Evolutionary conservation across 2,888 invertebrate species (phyloP).

Genomic region (Xestia sexstrigata): DNA sequence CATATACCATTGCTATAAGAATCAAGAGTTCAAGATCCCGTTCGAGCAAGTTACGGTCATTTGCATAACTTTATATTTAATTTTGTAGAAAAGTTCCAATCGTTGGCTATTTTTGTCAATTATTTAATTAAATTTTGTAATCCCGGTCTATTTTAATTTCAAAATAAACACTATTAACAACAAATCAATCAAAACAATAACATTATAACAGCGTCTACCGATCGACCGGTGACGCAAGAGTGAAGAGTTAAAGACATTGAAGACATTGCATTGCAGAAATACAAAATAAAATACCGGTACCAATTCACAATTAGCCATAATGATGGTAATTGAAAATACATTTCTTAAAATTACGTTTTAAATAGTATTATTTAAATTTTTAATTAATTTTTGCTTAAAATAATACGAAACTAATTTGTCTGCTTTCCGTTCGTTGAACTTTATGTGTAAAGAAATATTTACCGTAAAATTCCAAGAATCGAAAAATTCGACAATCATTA

Average conservation of each 20-base stretch:
- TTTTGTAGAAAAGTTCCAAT: background rate
- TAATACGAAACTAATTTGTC: background rate
- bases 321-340: background rate
- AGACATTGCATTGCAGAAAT: background rate
- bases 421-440: conserved; percentile 40
- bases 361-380: background rate
- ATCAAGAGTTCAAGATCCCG: background rate
- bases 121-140: background rate
- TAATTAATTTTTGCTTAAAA: background rate
- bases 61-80: conserved; percentile 10
- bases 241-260: no score
- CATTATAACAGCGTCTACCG: conserved; percentile 14
- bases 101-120: background rate
- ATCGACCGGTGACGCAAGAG: conserved; percentile 14
- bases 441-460: conserved; percentile 41
- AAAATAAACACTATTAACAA: background rate
- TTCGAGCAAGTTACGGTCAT: conserved; percentile 20
- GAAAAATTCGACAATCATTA: conserved; percentile 24
- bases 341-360: background rate
- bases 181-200: conserved; percentile 43
- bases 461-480: conserved; percentile 58
- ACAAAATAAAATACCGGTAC: conserved; percentile 7
- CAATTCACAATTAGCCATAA: background rate
- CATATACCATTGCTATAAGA: no score
- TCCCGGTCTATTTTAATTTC: background rate